Base-by-base conservation (phyloP, 2,797 vertebrate genomes). In the Poecilia gillii region DNA sequence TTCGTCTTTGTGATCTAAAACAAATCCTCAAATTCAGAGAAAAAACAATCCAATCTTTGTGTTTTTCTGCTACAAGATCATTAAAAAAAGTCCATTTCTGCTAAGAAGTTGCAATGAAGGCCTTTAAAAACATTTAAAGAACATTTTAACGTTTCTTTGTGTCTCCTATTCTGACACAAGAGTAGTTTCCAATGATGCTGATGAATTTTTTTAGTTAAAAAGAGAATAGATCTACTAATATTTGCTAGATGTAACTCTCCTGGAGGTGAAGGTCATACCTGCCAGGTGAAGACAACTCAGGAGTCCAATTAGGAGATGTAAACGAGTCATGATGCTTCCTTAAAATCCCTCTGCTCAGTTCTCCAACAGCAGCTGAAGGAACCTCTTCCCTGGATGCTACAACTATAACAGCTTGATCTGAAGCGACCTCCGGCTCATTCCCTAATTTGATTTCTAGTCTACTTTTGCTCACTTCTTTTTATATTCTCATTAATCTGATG, bases 261-360 rank as follows among this genome's bases (percentile, higher is more conserved):
- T 53, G 59, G 59, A 74, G 53, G 4, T n/a, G 6, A 74, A 43
- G 45, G n/a, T 76, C 91, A 28, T 93, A 95, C 95, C 94, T 91
- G 93, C 90, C 80, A 93, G 13, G 23, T 92, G 90, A 72, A 95
- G 77, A 84, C 81, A 86, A 46, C 87, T 83, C 73, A 95, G 85
- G 28, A 94, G 74, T 0, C 89, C 36, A 43, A 87, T 55, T 49
- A 93, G 39, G 45, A 90, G 39, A 4, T 74, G 82, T n/a, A 83
- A 59, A 39, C 39, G 82, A 89, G 72, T 14, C 95, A 95, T 95
- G 87, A 81, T 87, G 77, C 53, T 72, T 83, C 68, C 45, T 71
- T 1, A 57, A 47, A 84, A 66, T 36, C 64, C 79, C 59, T 75
- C 73, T 47, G 72, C 6, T 62, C 31, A 23, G 51, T 6, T 74